Conservation (phyloP, 2,888 invertebrate genomes). For the Polymixis lichenea region DNA sequence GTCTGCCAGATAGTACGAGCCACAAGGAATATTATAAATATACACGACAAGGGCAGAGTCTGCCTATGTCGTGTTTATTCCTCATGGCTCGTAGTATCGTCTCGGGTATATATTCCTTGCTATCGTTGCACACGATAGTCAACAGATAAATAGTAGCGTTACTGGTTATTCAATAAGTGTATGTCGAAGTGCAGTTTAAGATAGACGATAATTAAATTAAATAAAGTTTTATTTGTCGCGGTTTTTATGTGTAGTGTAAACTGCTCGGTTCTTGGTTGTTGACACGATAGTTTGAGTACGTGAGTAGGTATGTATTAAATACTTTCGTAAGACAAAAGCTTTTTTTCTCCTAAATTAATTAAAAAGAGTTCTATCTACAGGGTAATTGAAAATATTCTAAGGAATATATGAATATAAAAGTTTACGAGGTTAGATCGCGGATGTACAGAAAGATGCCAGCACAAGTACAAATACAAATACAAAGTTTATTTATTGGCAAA, state of each 20-base stretch:
- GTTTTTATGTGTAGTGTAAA: neutral
- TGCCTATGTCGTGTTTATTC: neutral
- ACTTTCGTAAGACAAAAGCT: neutral
- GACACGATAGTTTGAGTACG: neutral
- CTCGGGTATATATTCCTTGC: too few species aligned
- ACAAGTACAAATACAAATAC: too few species aligned
- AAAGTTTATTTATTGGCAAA: too few species aligned
- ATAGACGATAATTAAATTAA: neutral
- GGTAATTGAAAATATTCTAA: neutral
- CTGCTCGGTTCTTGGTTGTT: neutral
- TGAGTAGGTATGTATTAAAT: neutral
- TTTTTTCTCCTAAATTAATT: conserved; percentile 8
- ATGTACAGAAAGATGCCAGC: too few species aligned
- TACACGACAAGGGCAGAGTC: too few species aligned
- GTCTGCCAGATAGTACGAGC: too few species aligned
- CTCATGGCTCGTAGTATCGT: neutral
- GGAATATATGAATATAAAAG: neutral
- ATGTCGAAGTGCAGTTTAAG: neutral
- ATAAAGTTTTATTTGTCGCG: neutral
- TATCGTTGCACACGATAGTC: neutral
- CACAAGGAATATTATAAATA: too few species aligned
- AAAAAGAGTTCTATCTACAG: neutral
- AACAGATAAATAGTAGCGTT: neutral
- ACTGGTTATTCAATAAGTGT: neutral
- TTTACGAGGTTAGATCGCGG: neutral